phyloP scores from a whole-genome alignment of 2,888 invertebrate species.

The Thera obeliscata region DNA sequence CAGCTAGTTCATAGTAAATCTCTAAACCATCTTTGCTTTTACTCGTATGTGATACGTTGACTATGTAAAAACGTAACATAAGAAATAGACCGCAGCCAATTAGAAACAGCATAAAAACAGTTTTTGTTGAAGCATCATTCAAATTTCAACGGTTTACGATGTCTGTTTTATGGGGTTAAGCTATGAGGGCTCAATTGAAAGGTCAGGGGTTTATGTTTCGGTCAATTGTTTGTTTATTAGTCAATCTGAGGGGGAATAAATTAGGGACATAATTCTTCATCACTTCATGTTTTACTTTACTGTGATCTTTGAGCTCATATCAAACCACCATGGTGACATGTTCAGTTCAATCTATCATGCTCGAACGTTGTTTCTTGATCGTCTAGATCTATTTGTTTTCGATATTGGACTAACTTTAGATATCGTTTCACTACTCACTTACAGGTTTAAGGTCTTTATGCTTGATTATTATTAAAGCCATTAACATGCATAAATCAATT shows the following conservation, averaged over 20 bases:
- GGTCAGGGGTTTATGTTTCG: constrained; percentile 51
- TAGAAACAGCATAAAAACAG: not conserved
- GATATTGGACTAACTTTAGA: not conserved
- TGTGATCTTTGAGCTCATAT: not conserved
- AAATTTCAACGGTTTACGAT: constrained; percentile 49
- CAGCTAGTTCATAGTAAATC: too few relatives aligned
- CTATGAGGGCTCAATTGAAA: constrained; percentile 46
- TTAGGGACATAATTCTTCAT: constrained; percentile 14
- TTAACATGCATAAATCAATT: too few relatives aligned
- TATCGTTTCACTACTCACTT: too few relatives aligned
- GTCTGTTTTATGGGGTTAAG: constrained; percentile 45
- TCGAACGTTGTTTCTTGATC: not conserved
- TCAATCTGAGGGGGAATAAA: constrained; percentile 38
- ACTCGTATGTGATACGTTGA: too few relatives aligned
- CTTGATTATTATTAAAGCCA: too few relatives aligned
- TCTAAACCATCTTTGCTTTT: too few relatives aligned
- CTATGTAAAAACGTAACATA: not conserved
- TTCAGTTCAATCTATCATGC: not conserved
- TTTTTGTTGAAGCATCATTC: constrained; percentile 18
- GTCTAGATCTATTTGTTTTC: not conserved
- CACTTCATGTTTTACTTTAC: not conserved
- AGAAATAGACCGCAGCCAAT: not conserved
- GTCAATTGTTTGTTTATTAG: constrained; percentile 48
- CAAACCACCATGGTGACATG: not conserved
- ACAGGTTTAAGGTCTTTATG: too few relatives aligned